phyloP scores from a whole-genome alignment of 2,797 vertebrate species.

The Schizopygopsis malacanthus region DNA sequence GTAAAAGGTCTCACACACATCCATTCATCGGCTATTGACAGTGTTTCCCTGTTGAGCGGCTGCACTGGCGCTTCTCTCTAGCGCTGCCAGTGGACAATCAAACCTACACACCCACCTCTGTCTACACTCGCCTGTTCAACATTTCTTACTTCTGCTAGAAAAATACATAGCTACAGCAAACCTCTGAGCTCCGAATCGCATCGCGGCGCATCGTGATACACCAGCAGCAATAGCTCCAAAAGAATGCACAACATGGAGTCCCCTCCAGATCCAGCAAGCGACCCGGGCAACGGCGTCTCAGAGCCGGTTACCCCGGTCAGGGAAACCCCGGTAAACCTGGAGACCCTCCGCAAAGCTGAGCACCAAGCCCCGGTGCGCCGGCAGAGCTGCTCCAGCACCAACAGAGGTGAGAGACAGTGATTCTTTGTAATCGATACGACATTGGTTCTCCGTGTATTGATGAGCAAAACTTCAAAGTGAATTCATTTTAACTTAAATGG shows the following conservation, averaged over 20 bases:
- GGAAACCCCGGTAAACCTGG: constrained; percentile 92
- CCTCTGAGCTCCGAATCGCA: constrained; percentile 85
- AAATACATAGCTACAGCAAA: constrained; percentile 88
- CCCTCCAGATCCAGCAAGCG: constrained; percentile 93
- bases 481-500: constrained; percentile 61
- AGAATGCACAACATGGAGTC: constrained; percentile 92
- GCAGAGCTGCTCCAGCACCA: constrained; percentile 91
- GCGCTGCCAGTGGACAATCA: constrained; percentile 94
- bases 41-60: constrained; percentile 80
- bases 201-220: constrained; percentile 83
- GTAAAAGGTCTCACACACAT: constrained; percentile 66
- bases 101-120: constrained; percentile 86
- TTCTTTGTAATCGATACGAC: constrained; percentile 51
- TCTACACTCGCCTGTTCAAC: constrained; percentile 86
- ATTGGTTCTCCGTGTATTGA: constrained; percentile 52
- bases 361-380: constrained; percentile 88
- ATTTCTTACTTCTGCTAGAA: constrained; percentile 93
- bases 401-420: constrained; percentile 83
- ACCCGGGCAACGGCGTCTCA: constrained; percentile 93
- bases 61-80: constrained; percentile 85
- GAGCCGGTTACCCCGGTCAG: constrained; percentile 91
- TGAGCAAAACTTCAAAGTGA: constrained; percentile 78
- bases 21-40: constrained; percentile 85
- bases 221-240: constrained; percentile 67
- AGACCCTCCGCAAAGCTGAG: constrained; percentile 92